Evolutionary conservation across 1,140 invertebrate species (phyloP), one percentile per base, ranked within the genome.

Genomic region (Diploscapter pachys): DNA sequence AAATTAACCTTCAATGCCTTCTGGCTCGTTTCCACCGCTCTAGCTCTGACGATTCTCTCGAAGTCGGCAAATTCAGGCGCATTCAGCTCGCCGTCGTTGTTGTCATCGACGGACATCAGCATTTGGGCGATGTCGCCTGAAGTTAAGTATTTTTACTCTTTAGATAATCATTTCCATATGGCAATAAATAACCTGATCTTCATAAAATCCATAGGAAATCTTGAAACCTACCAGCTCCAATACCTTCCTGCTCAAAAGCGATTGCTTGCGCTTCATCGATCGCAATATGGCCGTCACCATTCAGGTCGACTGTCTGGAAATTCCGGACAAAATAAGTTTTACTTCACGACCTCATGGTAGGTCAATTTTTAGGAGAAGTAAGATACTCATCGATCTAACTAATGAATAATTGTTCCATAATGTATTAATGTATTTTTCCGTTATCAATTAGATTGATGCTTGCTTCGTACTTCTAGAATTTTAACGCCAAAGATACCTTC

Each of bases 171-270:
- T 31, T 31, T 31, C 31, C 31, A 31, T 31, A 31, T 31, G 31
- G 1, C 31, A 31, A 31, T 31, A 31, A 31, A 31, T 31, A 31
- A 31, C 1, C 1, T 31, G 31, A 31, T 31, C 31, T 31, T 31
- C 31, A 31, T 31, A 31, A 31, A 31, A 31, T 31, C 31, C 31
- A 31, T 31, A 31, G 31, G 31, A 31, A 31, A 31, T 59, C 31
- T 59, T 9, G 13, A 13, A 11, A 59, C 57, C 48, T 52, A 68
- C 66, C 82, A 4, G 81, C 79, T 59, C 81, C 82, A 62, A 84
- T 84, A n/a, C 83, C 83, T 76, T 84, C 83, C 65, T 84, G 83
- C 65, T 84, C 84, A 66, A 86, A 85, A 50, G 81, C 81, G 59
- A 83, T 81, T 53, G 76, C 73, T 63, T 86, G 84, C n/a, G 83